phyloP scores from a whole-genome alignment of 2,888 invertebrate genomes.

The Lypha dubia region DNA sequence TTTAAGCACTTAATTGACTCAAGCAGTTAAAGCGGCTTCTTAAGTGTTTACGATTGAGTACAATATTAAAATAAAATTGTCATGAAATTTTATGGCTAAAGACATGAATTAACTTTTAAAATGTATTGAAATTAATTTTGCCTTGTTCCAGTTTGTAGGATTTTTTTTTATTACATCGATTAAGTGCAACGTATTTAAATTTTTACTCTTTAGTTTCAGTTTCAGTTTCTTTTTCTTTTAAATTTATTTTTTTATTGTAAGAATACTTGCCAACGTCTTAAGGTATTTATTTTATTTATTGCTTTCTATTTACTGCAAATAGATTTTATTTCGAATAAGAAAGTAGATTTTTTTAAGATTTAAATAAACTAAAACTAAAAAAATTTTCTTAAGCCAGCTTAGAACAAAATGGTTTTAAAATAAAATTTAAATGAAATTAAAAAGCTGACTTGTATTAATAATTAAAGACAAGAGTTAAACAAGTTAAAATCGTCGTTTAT shows the following conservation, averaged over 20 bases:
- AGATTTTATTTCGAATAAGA: too few species aligned
- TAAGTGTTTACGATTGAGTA: conserved; percentile 1
- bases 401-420: too few species aligned
- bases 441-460: too few species aligned
- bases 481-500: too few species aligned
- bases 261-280: too few species aligned
- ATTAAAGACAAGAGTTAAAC: too few species aligned
- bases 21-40: conserved; percentile 47
- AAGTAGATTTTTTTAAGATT: too few species aligned
- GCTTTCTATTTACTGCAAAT: too few species aligned
- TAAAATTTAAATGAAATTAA: too few species aligned
- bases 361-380: too few species aligned
- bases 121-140: conserved; percentile 41
- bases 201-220: background rate
- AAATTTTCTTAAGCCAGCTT: too few species aligned
- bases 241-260: conserved; percentile 56
- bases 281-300: too few species aligned
- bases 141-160: conserved; percentile 51
- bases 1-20: conserved; percentile 66
- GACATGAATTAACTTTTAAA: conserved; percentile 47
- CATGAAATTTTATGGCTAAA: conserved; percentile 47
- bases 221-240: conserved; percentile 20
- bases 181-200: background rate
- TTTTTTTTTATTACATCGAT: background rate
- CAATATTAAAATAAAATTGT: conserved; percentile 48